A percentile compares a stretch with the other conserved stretches of the same genome.
Evolutionary conservation across 2,888 invertebrate genomes (phyloP).

Genomic region (Linnaemya vulpina): DNA sequence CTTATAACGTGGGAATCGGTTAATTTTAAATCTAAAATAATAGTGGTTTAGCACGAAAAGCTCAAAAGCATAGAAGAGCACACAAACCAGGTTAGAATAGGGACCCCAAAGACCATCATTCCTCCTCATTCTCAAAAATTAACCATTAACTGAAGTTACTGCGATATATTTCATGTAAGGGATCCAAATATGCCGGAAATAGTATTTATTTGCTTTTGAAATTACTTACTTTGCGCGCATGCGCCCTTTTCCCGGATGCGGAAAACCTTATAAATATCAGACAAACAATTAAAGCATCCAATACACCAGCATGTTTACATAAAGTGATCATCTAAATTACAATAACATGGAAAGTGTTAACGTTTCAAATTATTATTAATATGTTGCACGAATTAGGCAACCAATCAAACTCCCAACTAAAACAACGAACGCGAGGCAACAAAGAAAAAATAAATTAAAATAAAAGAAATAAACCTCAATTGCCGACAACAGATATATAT

Average conservation of each 20-base stretch:
- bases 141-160: no score
- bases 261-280: slow-evolving; percentile 2
- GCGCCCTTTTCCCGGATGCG: slow-evolving; percentile 6
- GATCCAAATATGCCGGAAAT: no score
- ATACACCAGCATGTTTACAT: neutral
- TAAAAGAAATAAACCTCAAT: slow-evolving; percentile 31
- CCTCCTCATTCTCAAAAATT: no score
- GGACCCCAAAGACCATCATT: no score
- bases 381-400: slow-evolving; percentile 61
- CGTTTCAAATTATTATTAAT: slow-evolving; percentile 57
- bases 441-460: slow-evolving; percentile 32
- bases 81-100: no score
- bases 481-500: slow-evolving; percentile 56
- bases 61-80: no score
- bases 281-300: neutral
- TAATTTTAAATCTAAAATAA: no score
- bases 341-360: slow-evolving; percentile 60
- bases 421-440: slow-evolving; percentile 11
- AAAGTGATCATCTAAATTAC: slow-evolving; percentile 64
- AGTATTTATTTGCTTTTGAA: no score
- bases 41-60: no score
- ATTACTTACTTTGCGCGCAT: no score
- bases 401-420: slow-evolving; percentile 43
- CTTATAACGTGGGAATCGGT: no score
- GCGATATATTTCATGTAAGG: no score